Base-by-base conservation (phyloP, 2,113 vertebrate genomes). In the Agapornis roseicollis region DNA sequence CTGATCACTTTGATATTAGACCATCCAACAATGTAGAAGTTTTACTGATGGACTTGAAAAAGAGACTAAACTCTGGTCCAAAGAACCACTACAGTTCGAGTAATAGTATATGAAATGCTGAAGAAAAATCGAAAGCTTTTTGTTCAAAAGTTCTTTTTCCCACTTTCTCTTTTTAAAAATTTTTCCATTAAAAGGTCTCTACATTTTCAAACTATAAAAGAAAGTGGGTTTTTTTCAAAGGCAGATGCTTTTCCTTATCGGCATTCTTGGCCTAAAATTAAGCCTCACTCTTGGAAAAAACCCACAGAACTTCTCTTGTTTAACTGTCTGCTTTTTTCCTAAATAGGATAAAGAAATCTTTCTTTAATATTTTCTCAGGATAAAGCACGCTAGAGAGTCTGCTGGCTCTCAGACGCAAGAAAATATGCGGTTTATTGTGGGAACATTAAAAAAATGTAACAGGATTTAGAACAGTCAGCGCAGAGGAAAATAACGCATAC, bases 321-420 rank as follows among this genome's bases (percentile, higher is more conserved):
- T 77, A 91, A 83, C n/a, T 80, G 92, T 64, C 63, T 46, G 13
- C 3, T 50, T 84, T 55, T 24, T 70, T 60, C 47, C 50, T 80
- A 42, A 78, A 82, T 10, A 65, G 37, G 28, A 88, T 85, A 94
- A 94, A 85, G 49, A 87, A 71, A 64, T 56, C 39, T 84, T 82
- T 95, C 63, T 94, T 90, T 63, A 80, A 91, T n/a, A 91, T 93
- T 82, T 80, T 93, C 42, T 68, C 66, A 85, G 68, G 37, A 63
- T 91, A 93, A 88, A 68, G 37, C 49, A 82, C 65, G 58, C 53
- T 28, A 83, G 55, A 88, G 46, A 83, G 39, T 29, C 47, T 28
- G 7, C 46, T 85, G 85, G 77, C 50, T 85, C 39, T 88, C 41
- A 55, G 53, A 91, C 58, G 12, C 70, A 77, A 83, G 68, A 73